Conservation (phyloP, 2,888 invertebrate species). For the Hirtodrosophila duncani region DNA sequence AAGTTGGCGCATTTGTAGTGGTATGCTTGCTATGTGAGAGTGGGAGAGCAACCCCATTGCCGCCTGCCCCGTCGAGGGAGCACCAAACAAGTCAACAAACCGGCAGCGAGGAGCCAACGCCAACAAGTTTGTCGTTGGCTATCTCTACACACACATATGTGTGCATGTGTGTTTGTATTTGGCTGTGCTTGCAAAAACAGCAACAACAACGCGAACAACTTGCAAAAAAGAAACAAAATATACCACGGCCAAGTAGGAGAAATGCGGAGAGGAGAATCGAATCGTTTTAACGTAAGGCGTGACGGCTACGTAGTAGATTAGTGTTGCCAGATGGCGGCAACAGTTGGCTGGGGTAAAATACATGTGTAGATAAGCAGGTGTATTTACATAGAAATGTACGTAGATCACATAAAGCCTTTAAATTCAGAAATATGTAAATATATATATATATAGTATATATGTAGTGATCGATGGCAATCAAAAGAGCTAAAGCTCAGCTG, state of each 20-base stretch:
- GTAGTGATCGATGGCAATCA: background rate
- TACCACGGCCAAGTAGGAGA: constrained; percentile 12
- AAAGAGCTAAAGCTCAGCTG: too few species aligned
- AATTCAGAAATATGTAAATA: background rate
- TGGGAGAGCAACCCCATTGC: constrained; percentile 12
- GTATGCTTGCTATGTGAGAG: constrained; percentile 20
- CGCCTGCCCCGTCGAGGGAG: constrained; percentile 17
- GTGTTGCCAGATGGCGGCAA: constrained; percentile 15
- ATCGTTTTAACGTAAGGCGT: constrained; percentile 18
- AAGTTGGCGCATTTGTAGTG: constrained; percentile 31
- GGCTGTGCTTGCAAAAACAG: too few species aligned
- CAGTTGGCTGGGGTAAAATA: background rate
- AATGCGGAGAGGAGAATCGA: constrained; percentile 18
- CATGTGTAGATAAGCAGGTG: too few species aligned
- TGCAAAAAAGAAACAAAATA: too few species aligned
- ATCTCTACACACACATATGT: too few species aligned
- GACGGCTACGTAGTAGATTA: background rate
- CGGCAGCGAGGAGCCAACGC: too few species aligned
- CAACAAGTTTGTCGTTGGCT: too few species aligned
- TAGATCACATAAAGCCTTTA: too few species aligned
- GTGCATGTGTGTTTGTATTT: too few species aligned
- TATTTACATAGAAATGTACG: too few species aligned
- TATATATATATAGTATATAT: too few species aligned
- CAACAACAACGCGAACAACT: constrained; percentile 39
- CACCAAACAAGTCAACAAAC: constrained; percentile 13